Base-by-base conservation (phyloP, 2,797 vertebrate genomes). In the Phalloptychus januarius region DNA sequence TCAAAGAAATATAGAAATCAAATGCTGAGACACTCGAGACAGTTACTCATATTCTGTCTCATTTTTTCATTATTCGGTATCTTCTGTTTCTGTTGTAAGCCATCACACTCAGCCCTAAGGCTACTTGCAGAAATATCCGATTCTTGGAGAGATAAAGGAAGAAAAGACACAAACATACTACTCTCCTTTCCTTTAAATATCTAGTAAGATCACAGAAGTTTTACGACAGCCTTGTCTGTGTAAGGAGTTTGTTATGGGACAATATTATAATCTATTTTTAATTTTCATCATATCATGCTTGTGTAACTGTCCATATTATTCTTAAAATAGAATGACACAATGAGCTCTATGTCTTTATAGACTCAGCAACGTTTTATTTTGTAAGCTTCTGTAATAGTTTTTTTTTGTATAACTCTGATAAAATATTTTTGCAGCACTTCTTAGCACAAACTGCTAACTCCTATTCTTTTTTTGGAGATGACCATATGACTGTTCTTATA, bases 41-140 rank as follows among this genome's bases (percentile, higher is more conserved):
- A 74, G 23, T 65, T 61, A 65, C 80, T 88, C 88, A 90, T 80
- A 87, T 85, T 82, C 80, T 80, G 71, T 83, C 82, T 58, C 20
- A 40, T 84, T 74, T 50, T 56, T 13, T 52, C 42, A 33, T 65
- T 76, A 54, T 75, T 76, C 75, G 74, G 71, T 58, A 50, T 86
- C 76, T 72, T 73, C 48, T 67, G 25, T 76, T 45, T 84, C 44
- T 42, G 40, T 61, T 78, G 58, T 79, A 46, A 84, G 36, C 46
- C 36, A 61, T 81, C 46, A 77, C 45, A 79, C 28, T 80, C 33
- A 80, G 33, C 65, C 50, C 65, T n/a, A 18, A 2, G 12, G 46
- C 31, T 61, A n/a, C 54, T 54, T 50, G 36, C 36, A 74, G 71
- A 82, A 81, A 83, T 83, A 72, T 81, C 67, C 42, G 33, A 73